Evolutionary conservation across 2,888 invertebrate genomes (phyloP).

Genomic region (Altica lythri): DNA sequence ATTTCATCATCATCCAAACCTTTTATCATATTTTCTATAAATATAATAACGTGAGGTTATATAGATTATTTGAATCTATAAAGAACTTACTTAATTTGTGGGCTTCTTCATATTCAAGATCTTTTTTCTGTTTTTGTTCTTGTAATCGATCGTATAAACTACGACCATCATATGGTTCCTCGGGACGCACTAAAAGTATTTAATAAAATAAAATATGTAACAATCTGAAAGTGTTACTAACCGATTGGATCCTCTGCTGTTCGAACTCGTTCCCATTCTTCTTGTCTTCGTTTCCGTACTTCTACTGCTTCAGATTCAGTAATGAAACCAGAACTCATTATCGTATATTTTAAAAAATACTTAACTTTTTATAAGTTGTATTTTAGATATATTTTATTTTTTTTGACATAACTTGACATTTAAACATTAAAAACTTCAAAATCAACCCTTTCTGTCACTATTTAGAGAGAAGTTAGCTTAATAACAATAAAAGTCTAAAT

Average conservation of each 20-base stretch:
- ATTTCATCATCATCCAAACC: conserved; percentile 97
- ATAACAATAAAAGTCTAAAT: no score
- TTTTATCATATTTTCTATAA: conserved; percentile 80
- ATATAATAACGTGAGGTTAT: background rate
- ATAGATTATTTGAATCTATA: background rate
- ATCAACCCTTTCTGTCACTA: no score
- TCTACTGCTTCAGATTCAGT: conserved; percentile 86
- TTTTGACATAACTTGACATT: no score
- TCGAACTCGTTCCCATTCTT: conserved; percentile 96
- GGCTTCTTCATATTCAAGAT: conserved; percentile 93
- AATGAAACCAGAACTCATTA: conserved; percentile 95
- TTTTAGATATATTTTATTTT: no score
- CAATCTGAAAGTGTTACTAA: conserved; percentile 53
- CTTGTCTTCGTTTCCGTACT: conserved; percentile 78
- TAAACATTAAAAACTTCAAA: no score
- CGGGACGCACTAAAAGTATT: conserved; percentile 76
- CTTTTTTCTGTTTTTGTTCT: conserved; percentile 89
- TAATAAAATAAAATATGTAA: conserved; percentile 17
- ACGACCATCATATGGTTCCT: conserved; percentile 79
- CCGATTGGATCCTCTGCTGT: conserved; percentile 88
- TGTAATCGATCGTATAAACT: conserved; percentile 91
- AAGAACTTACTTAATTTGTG: conserved; percentile 84
- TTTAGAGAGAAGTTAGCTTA: no score
- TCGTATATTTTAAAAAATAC: no score
- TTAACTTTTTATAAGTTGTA: no score